These are phyloP conservation scores for Ascidia mentula DNA, from an alignment of 23 tunicate species.

Conservation along the genomic window DNA sequence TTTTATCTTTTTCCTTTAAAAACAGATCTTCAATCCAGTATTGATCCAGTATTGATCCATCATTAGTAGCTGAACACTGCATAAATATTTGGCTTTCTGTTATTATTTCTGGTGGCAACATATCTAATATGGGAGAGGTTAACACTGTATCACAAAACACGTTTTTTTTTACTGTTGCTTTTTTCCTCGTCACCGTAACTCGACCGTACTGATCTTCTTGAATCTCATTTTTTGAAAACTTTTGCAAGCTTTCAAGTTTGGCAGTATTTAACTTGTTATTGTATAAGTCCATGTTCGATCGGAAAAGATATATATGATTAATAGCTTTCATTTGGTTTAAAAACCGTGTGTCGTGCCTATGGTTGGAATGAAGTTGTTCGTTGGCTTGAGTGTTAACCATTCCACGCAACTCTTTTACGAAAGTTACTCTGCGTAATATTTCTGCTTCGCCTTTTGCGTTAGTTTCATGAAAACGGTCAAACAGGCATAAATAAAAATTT, in stretches of 20 bases:
- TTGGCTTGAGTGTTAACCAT: not conserved
- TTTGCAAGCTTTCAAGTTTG: not conserved
- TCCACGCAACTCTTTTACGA: not conserved
- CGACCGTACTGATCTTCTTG: too few relatives aligned
- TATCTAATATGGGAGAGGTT: too few relatives aligned
- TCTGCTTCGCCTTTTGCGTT: not conserved
- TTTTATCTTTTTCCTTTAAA: too few relatives aligned
- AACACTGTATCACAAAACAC: too few relatives aligned
- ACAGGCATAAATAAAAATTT: not conserved
- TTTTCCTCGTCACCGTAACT: too few relatives aligned
- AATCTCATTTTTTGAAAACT: not conserved
- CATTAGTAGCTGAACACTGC: too few relatives aligned
- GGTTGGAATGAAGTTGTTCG: not conserved
- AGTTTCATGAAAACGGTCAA: not conserved
- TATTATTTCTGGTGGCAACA: too few relatives aligned
- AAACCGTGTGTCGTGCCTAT: not conserved
- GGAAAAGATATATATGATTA: not conserved
- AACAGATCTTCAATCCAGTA: too few relatives aligned
- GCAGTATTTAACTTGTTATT: not conserved
- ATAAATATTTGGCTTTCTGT: too few relatives aligned
- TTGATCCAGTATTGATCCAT: too few relatives aligned
- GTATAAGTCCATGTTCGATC: not conserved
- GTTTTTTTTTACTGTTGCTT: too few relatives aligned
- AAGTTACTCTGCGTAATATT: not conserved
- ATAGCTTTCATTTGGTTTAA: not conserved